Evolutionary conservation across 2,888 invertebrate species (phyloP), one percentile per base, ranked within the genome.

Genomic region (Phyto melanocephala): DNA sequence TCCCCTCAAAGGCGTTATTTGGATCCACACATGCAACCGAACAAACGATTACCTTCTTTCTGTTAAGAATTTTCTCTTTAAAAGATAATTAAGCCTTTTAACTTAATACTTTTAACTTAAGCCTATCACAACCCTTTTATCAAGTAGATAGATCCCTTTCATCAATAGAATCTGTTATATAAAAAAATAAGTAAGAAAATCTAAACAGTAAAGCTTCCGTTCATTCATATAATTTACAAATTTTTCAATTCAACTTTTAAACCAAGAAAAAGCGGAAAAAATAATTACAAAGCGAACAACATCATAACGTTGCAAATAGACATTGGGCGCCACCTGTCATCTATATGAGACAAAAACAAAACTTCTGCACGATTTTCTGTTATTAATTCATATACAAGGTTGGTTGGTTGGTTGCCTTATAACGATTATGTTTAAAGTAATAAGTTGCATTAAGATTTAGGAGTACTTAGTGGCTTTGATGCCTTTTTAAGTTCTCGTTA

Each of bases 311-410:
- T 54, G 20, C 50, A 40, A 35, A 65, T 72, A 81, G 78, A 81
- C 74, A 56, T 75, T 68, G 58, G 81, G 78, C 78, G 78, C 81
- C 81, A 81, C 81, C 81, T 81, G 81, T 81, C 81, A 81, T 45
- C 81, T 70, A 74, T 75, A 65, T 81, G 74, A 56, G 63, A 70
- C 56, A 70, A 63, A 20, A 35, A 33, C 40, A 50, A 70, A 67
- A 45, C 65, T 74, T 40, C 65, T 70, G 81, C 81, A 81, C 81
- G 81, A 81, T 68, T 74, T 81, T 77, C 11, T 68, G 70, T 81
- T 81, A 70, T 78, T 68, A 81, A 56, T 72, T 35, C 42, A 67
- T n/a, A n/a, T n/a, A n/a, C n/a, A n/a, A n/a, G n/a, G n/a, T n/a
- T n/a, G n/a, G n/a, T 2, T 45, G 10, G 1, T 6, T 40, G 47